These are phyloP conservation scores for Diachasma alloeum DNA, from an alignment of 1,140 invertebrate species.

Conservation along the genomic window DNA sequence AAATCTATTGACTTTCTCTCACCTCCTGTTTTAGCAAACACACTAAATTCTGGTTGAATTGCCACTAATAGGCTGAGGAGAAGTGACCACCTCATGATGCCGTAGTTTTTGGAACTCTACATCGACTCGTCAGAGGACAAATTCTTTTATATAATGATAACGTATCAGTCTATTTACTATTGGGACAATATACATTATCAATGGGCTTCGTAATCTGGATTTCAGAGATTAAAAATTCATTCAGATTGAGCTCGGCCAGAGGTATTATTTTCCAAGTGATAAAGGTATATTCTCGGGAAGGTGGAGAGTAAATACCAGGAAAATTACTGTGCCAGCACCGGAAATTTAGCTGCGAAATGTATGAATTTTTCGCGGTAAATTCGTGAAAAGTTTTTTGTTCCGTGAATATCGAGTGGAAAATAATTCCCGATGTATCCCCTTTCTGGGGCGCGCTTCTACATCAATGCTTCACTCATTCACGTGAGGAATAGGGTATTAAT, in stretches of 20 bases:
- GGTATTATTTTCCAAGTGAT: no score
- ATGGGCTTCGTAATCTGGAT: neutral
- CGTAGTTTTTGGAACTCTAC: neutral
- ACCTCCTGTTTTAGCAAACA: neutral
- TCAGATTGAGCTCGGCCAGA: neutral
- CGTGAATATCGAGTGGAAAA: no score
- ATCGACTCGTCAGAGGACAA: neutral
- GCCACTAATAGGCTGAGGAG: neutral
- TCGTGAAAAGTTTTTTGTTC: no score
- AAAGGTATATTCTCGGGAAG: no score
- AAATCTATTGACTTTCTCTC: neutral
- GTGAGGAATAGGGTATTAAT: neutral
- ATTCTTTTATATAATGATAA: conserved; percentile 15
- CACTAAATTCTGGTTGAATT: neutral
- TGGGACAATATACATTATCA: neutral
- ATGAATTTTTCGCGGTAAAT: no score
- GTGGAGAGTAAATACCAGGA: neutral
- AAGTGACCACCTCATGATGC: neutral
- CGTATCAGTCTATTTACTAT: neutral
- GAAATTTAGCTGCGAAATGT: no score
- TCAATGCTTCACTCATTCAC: no score
- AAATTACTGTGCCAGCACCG: no score
- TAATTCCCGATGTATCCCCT: no score
- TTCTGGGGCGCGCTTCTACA: no score
- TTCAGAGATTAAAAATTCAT: conserved; percentile 3